Conservation (phyloP, 2,113 vertebrate genomes). For the Scopus umbretta region DNA sequence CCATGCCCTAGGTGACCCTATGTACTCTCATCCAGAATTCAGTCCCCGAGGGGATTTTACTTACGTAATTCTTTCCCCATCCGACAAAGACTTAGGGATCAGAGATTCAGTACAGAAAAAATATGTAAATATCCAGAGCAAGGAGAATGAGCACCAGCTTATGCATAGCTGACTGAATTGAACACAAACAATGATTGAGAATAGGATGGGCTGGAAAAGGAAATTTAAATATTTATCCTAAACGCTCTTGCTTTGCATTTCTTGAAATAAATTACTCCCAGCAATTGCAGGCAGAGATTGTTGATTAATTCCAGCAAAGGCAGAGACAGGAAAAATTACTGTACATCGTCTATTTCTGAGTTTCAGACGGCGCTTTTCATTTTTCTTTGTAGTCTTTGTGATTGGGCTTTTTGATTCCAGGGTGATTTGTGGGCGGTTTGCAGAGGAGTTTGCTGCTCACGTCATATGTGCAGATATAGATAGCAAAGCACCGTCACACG, state of each 20-base stretch:
- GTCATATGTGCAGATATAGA: not conserved
- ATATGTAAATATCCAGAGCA: constrained; percentile 35
- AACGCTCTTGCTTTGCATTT: constrained; percentile 51
- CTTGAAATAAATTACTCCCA: constrained; percentile 58
- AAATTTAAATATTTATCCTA: constrained; percentile 65
- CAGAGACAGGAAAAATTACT: constrained; percentile 4
- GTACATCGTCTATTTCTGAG: constrained; percentile 12
- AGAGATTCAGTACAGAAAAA: not conserved
- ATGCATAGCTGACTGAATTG: constrained; percentile 34
- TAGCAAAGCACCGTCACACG: not conserved
- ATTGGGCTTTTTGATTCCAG: constrained; percentile 80
- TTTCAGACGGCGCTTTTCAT: constrained; percentile 76
- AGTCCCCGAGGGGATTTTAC: not conserved
- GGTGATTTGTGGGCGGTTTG: constrained; percentile 77
- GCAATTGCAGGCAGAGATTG: constrained; percentile 46
- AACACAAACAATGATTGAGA: constrained; percentile 57
- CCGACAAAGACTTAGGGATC: not conserved
- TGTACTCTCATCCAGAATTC: not conserved
- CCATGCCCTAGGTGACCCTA: not conserved
- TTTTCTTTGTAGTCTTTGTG: constrained; percentile 82
- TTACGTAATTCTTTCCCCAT: not conserved
- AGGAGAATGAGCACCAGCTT: constrained; percentile 15
- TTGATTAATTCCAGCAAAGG: constrained; percentile 61
- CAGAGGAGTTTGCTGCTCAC: constrained; percentile 10
- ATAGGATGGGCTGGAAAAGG: constrained; percentile 38